Conservation (phyloP, 2,888 invertebrate genomes). For the Saturnia japonica region DNA sequence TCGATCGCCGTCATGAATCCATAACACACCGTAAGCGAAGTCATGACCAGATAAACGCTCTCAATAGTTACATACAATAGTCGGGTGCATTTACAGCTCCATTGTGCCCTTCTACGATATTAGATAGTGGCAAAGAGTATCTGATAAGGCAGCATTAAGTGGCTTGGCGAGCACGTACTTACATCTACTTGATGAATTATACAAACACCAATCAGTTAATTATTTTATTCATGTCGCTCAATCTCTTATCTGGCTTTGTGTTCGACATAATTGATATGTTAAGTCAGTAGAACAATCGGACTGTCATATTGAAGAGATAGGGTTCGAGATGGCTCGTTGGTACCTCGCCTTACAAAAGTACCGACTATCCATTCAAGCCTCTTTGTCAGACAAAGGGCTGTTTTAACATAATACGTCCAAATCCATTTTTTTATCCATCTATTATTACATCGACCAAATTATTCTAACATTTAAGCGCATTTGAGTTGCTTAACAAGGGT, state of each 20-base stretch:
- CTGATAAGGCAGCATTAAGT: constrained; percentile 73
- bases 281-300: constrained; percentile 76
- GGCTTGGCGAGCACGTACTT: constrained; percentile 58
- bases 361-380: constrained; percentile 43
- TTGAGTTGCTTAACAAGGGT: constrained; percentile 46
- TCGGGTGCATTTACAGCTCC: constrained; percentile 66
- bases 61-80: constrained; percentile 57
- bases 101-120: constrained; percentile 58
- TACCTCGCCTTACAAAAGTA: constrained; percentile 31
- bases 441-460: constrained; percentile 50
- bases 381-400: constrained; percentile 61
- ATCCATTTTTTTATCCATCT: constrained; percentile 56
- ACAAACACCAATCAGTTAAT: constrained; percentile 81
- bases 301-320: constrained; percentile 61
- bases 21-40: constrained; percentile 36
- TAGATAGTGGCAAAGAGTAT: constrained; percentile 57
- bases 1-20: constrained; percentile 1
- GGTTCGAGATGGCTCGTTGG: constrained; percentile 31
- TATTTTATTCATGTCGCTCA: constrained; percentile 81
- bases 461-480: constrained; percentile 56
- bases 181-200: constrained; percentile 75
- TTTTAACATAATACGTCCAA: constrained; percentile 70
- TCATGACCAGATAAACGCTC: constrained; percentile 53
- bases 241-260: constrained; percentile 73
- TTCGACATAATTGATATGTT: constrained; percentile 81